phyloP scores from a whole-genome alignment of 2,888 invertebrate species.

The Lepidonotus clava region DNA sequence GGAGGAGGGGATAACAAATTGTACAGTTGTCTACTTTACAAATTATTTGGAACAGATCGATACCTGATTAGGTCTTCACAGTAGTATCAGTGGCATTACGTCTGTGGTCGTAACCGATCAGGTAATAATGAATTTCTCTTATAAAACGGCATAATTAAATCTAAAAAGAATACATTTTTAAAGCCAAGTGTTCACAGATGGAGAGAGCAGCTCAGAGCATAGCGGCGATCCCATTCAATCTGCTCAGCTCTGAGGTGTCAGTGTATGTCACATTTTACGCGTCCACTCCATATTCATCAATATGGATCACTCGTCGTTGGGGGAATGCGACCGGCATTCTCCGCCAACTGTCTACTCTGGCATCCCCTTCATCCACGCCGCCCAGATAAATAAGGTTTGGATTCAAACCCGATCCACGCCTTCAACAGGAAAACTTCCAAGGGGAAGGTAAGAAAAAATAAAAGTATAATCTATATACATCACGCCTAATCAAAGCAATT shows the following conservation, averaged over 20 bases:
- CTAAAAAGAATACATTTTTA: too few relatives aligned
- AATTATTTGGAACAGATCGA: too few relatives aligned
- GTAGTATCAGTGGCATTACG: too few relatives aligned
- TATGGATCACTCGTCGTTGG: conserved; percentile 15
- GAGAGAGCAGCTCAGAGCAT: background rate
- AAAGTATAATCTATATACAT: conserved; percentile 46
- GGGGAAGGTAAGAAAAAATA: background rate
- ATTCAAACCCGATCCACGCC: background rate
- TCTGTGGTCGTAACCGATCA: too few relatives aligned
- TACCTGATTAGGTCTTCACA: too few relatives aligned
- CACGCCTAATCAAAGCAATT: background rate
- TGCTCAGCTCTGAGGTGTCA: conserved; percentile 2
- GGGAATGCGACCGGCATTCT: background rate
- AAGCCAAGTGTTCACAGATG: too few relatives aligned
- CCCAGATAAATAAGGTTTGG: background rate
- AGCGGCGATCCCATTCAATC: conserved; percentile 8
- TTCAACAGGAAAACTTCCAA: background rate
- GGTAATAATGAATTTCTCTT: too few relatives aligned
- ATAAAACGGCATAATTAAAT: too few relatives aligned
- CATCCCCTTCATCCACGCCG: background rate
- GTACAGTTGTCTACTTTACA: too few relatives aligned
- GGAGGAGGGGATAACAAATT: too few relatives aligned
- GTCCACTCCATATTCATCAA: conserved; percentile 20
- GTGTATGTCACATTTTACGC: conserved; percentile 36
- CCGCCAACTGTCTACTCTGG: background rate